A percentile compares a stretch with the other conserved stretches of the same genome.
Conservation (phyloP, 2,797 vertebrate species). For the Catostomus latipinnis region DNA sequence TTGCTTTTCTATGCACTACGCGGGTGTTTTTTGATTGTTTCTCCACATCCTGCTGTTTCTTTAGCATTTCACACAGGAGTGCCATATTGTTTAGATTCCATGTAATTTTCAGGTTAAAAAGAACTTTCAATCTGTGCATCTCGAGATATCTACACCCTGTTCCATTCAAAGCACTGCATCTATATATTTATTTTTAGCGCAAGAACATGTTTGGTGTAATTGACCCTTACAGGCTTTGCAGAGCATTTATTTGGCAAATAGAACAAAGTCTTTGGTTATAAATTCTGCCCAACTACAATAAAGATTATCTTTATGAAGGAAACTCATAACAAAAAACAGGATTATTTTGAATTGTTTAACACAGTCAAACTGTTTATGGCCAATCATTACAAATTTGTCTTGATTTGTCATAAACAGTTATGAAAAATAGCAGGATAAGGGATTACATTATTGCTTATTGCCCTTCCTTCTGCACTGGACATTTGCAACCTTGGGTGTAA, state of each 20-base stretch:
- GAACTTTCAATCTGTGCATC: too few species aligned
- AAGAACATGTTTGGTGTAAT: too few species aligned
- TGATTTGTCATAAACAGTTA: slow-evolving; percentile 29
- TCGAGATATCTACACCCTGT: too few species aligned
- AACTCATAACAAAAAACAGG: not conserved
- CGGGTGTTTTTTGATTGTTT: too few species aligned
- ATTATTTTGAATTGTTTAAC: slow-evolving; percentile 19
- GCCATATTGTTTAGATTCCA: too few species aligned
- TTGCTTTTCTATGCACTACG: too few species aligned
- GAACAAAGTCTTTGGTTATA: not conserved
- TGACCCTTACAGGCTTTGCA: not conserved
- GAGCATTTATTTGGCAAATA: not conserved
- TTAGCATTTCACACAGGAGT: too few species aligned
- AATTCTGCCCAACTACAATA: not conserved
- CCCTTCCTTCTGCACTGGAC: not conserved
- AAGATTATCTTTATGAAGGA: not conserved
- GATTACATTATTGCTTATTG: slow-evolving; percentile 24
- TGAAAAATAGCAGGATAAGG: slow-evolving; percentile 20
- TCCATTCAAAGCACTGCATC: too few species aligned
- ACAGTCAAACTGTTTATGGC: slow-evolving; percentile 28
- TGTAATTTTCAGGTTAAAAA: too few species aligned
- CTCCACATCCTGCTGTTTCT: too few species aligned
- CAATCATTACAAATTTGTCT: slow-evolving; percentile 28
- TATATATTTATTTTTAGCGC: too few species aligned
- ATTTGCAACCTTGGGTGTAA: slow-evolving; percentile 5